Percentiles rank a stretch among this genome's conserved stretches.
Conservation (phyloP, 2,888 invertebrate genomes). For the Gandaritis pyraliata region DNA sequence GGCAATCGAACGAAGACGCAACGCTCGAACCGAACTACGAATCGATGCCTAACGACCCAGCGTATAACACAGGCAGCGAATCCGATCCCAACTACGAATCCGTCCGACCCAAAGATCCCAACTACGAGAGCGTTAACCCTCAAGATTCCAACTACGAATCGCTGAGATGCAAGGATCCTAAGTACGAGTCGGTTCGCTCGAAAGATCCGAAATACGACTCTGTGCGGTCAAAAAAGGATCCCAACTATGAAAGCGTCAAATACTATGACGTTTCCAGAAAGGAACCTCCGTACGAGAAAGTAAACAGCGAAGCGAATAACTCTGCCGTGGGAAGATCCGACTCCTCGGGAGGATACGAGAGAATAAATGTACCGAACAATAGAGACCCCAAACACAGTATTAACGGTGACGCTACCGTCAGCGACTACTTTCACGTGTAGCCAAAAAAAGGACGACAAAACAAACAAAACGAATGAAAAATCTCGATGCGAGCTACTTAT, state of each 20-base stretch:
- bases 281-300: conserved; percentile 88
- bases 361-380: conserved; percentile 66
- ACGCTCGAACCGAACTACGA: conserved; percentile 90
- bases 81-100: conserved; percentile 90
- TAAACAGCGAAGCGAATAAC: conserved; percentile 67
- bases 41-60: conserved; percentile 87
- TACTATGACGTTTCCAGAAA: conserved; percentile 85
- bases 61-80: conserved; percentile 89
- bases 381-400: conserved; percentile 73
- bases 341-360: conserved; percentile 74
- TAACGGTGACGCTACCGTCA: conserved; percentile 70
- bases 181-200: conserved; percentile 81
- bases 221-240: conserved; percentile 85
- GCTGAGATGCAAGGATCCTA: conserved; percentile 85
- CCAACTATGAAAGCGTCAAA: conserved; percentile 93
- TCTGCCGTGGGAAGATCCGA: conserved; percentile 68
- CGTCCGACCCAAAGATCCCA: conserved; percentile 86
- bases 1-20: conserved; percentile 81
- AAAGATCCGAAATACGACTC: conserved; percentile 91
- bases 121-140: conserved; percentile 88
- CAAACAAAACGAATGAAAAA: conserved; percentile 23
- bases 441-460: conserved; percentile 35
- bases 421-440: conserved; percentile 81
- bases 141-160: conserved; percentile 89
- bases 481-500: conserved; percentile 49